Base-by-base conservation (phyloP, 2,113 vertebrate genomes). In the Gopherus evgoodei region DNA sequence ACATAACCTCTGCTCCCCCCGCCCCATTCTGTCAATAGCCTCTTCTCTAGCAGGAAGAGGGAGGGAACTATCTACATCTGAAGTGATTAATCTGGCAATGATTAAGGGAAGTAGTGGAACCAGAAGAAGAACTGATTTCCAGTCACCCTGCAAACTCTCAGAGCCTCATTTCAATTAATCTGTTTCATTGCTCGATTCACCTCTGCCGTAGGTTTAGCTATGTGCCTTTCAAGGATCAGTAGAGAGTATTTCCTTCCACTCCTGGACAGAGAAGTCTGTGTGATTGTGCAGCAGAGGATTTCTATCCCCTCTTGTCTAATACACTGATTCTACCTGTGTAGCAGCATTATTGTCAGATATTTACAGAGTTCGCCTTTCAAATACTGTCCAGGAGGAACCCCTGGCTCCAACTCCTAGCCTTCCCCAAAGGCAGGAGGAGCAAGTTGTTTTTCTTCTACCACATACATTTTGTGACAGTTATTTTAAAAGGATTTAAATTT, bases 401-500 rank as follows among this genome's bases (percentile, higher is more conserved):
- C n/a, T 22, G n/a, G 69, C 19, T 76, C 62, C 35, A 69, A n/a
- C 35, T n/a, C 35, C 35, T 35, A 69, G 35, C 16, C 62, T 69
- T 8, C 8, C 22, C 22, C 72, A 76, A 96, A 50, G 81, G 53
- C 79, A 87, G 54, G 35, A 91, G 78, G 93, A 92, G 54, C 38
- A 69, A 90, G 92, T 96, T 94, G 35, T 95, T 80, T 76, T 88
- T 80, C 76, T 95, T 96, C 93, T 53, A 42, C 86, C 69, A 38
- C 8, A 24, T 21, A n/a, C 22, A 2, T 75, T 42, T 75, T 75
- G 69, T 75, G n/a, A 75, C 69, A 75, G 69, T 75, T n/a, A n/a
- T 94, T 96, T 83, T 57, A 83, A 81, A 96, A 95, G 83, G 95
- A 56, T 97, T 92, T 93, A 94, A 89, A 83, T 95, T 97, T 96